These are phyloP conservation scores for Onchidella celtica DNA, from an alignment of 2,888 invertebrate genomes.

Conservation along the genomic window DNA sequence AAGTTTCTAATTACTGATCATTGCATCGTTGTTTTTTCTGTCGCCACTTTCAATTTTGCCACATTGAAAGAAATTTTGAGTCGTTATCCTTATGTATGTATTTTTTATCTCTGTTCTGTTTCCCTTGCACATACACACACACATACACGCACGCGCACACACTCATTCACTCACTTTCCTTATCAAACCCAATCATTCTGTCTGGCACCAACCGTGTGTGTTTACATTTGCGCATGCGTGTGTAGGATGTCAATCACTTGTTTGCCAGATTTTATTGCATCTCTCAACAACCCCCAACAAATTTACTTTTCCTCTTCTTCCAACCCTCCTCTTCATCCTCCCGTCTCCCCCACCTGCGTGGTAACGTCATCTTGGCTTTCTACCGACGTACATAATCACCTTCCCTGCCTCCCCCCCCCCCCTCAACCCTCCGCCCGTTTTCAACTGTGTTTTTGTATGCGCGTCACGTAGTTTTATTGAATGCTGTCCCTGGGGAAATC, in stretches of 20 bases:
- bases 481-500: not conserved
- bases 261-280: no score
- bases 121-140: not conserved
- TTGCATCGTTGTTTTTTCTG: no score
- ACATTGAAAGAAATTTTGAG: no score
- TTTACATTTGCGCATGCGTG: no score
- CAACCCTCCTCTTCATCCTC: not conserved
- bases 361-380: no score
- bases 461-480: not conserved
- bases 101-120: not conserved
- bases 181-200: no score
- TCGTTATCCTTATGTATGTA: no score
- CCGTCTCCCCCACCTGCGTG: not conserved
- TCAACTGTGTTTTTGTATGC: not conserved
- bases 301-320: not conserved
- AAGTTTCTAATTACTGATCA: no score
- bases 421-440: not conserved
- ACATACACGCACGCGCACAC: not conserved
- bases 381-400: not conserved
- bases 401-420: constrained; percentile 4
- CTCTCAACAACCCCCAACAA: no score
- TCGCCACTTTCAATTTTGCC: no score
- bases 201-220: no score
- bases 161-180: not conserved
- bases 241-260: no score